Conservation (phyloP, 2,888 invertebrate species). For the Odontocolon sp. region DNA sequence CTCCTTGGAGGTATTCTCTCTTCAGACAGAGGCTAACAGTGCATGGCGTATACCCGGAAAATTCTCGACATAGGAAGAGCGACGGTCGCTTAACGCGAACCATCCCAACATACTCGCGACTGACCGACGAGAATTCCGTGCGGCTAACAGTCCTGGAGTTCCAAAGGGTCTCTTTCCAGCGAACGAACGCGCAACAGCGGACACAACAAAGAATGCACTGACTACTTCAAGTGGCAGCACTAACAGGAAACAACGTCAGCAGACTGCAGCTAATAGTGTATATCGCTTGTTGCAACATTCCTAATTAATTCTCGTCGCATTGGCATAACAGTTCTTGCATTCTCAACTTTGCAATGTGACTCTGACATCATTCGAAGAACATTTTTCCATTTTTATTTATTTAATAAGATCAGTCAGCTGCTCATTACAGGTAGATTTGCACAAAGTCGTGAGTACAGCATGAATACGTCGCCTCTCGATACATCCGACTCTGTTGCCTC, state of each 20-base stretch:
- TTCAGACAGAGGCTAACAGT: neutral
- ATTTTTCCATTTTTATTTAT: no score
- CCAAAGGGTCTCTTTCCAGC: neutral
- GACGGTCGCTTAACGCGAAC: neutral
- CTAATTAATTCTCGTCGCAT: conserved; percentile 21
- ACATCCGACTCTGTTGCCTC: no score
- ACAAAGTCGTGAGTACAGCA: no score
- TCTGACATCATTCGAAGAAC: no score
- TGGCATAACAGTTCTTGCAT: neutral
- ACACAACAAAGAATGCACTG: conserved; percentile 33
- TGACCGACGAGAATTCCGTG: conserved; percentile 9
- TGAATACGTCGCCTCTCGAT: no score
- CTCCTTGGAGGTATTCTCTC: neutral
- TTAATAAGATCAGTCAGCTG: no score
- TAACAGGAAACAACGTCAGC: neutral
- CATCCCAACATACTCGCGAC: conserved; percentile 6
- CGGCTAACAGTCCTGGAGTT: neutral
- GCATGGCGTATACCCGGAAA: conserved; percentile 5
- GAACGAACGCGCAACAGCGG: conserved; percentile 15
- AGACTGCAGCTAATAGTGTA: conserved; percentile 2
- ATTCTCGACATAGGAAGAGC: conserved; percentile 11
- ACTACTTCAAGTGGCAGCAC: conserved; percentile 2
- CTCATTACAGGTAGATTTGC: no score
- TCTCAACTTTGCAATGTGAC: no score
- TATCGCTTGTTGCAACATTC: conserved; percentile 27